phyloP scores from a whole-genome alignment of 2,113 vertebrate species.

The Charina bottae region DNA sequence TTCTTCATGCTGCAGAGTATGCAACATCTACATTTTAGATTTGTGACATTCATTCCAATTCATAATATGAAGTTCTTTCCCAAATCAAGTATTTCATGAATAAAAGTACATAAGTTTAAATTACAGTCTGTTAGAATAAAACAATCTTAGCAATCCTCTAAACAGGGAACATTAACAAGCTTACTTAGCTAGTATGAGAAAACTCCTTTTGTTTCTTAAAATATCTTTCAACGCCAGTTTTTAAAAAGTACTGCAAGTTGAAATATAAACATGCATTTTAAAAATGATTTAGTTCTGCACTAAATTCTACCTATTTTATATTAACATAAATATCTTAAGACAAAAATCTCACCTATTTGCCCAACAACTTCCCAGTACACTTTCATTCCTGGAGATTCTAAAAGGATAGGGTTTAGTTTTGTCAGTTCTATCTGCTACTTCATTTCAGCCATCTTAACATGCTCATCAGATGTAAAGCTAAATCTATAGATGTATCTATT shows the following conservation, averaged over 20 bases:
- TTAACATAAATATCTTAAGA: background rate
- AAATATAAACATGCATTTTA: background rate
- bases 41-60: background rate
- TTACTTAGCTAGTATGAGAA: background rate
- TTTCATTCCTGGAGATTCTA: background rate
- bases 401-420: background rate
- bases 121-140: background rate
- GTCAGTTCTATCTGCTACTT: background rate
- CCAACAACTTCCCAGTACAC: background rate
- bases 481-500: background rate
- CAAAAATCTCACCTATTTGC: background rate
- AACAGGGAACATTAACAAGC: background rate
- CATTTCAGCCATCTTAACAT: background rate
- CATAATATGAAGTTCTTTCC: background rate
- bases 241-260: background rate
- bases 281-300: background rate
- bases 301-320: background rate
- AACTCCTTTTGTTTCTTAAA: background rate
- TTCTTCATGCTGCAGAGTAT: background rate
- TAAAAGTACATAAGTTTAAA: background rate
- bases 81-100: background rate
- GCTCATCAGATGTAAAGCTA: background rate
- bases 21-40: background rate
- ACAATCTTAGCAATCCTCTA: background rate
- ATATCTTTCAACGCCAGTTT: background rate